These are phyloP conservation scores for Brachionus asplanchnoidis DNA, from an alignment of 1,140 invertebrate genomes.

Conservation along the genomic window DNA sequence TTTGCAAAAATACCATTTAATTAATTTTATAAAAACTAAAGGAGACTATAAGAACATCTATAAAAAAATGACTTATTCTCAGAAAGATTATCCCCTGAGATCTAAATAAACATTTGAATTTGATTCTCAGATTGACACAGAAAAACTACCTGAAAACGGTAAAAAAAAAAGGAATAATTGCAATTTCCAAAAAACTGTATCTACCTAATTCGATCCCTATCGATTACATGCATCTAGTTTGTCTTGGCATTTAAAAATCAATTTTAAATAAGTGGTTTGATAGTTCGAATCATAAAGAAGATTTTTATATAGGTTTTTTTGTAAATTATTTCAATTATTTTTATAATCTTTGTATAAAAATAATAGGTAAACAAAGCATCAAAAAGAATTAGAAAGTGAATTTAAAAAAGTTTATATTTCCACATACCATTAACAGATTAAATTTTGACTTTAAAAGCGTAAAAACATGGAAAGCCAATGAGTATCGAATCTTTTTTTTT, in stretches of 20 bases:
- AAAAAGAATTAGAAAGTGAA: neutral
- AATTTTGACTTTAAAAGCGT: neutral
- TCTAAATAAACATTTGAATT: neutral
- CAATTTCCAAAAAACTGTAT: neutral
- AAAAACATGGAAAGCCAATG: neutral
- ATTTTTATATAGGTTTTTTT: neutral
- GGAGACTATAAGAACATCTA: neutral
- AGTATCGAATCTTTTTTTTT: neutral
- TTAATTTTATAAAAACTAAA: neutral
- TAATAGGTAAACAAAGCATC: neutral
- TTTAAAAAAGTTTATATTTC: conserved; percentile 14
- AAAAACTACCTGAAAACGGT: neutral
- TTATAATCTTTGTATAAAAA: neutral
- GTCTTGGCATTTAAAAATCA: conserved; percentile 5
- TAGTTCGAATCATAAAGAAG: neutral
- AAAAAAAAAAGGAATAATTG: neutral
- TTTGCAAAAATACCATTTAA: neutral
- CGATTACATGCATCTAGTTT: conserved; percentile 26
- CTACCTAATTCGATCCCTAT: neutral
- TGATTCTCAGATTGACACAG: neutral
- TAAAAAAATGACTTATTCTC: conserved; percentile 21
- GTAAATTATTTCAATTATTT: neutral
- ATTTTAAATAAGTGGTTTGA: conserved; percentile 16
- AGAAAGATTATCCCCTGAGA: neutral
- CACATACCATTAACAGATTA: neutral